Conservation (phyloP, 2,113 vertebrate species). For the Campylomormyrus tamandua region DNA sequence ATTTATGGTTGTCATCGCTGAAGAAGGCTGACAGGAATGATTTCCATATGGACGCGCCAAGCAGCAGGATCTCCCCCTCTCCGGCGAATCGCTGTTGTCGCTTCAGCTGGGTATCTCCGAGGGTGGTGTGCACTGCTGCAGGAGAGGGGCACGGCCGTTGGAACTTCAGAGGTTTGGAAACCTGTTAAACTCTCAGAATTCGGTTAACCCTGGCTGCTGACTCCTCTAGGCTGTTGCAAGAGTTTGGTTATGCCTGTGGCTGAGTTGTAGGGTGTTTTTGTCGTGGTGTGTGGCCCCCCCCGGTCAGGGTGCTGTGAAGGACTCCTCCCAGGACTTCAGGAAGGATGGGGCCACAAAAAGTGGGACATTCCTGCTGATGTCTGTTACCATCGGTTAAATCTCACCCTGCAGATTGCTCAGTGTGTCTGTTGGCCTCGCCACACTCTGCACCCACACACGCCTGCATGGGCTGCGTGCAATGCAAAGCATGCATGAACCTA, state of each 20-base stretch:
- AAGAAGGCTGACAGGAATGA: neutral
- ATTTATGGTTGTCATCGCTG: neutral
- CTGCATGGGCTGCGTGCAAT: neutral
- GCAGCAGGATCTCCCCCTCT: neutral
- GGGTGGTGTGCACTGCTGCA: neutral
- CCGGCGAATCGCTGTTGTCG: neutral
- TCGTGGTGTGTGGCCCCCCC: neutral
- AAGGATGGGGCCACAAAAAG: neutral
- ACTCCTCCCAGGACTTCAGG: neutral
- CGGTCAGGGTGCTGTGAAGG: neutral
- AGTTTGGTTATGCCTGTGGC: neutral
- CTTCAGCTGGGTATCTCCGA: neutral
- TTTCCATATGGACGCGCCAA: neutral
- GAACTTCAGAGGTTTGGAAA: neutral
- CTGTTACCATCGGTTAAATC: neutral
- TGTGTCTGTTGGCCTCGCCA: neutral
- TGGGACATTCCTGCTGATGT: neutral
- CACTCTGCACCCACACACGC: neutral
- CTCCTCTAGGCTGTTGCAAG: too few relatives aligned
- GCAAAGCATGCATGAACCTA: neutral
- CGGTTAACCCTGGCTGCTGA: neutral
- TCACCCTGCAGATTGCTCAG: neutral
- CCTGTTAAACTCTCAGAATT: neutral
- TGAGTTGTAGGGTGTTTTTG: neutral
- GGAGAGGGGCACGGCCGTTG: neutral